A percentile compares a stretch with the other conserved stretches of the same genome.
phyloP scores from a whole-genome alignment of 2,888 invertebrate genomes.

The Tigriopus californicus region DNA sequence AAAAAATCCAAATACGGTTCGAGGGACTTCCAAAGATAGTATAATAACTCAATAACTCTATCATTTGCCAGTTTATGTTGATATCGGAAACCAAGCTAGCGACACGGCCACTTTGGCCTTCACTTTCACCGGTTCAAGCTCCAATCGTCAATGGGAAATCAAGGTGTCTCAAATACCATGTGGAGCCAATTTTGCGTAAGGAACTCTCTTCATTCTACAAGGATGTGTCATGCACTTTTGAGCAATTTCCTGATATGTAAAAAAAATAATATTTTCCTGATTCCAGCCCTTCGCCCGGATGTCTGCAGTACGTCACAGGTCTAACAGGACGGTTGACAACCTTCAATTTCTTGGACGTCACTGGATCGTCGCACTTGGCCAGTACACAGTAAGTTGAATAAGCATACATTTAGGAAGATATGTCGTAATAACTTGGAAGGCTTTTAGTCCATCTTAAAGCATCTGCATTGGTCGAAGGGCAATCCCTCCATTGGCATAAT shows the following conservation, averaged over 20 bases:
- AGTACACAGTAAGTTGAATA: too few relatives aligned
- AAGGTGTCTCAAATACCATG: conserved; percentile 5
- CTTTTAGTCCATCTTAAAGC: too few relatives aligned
- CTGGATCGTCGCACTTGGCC: conserved; percentile 1
- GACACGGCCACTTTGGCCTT: conserved; percentile 2
- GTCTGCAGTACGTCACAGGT: conserved; percentile 3
- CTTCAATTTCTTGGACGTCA: conserved; percentile 3
- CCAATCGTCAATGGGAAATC: not conserved
- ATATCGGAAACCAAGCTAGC: not conserved
- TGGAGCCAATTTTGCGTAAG: not conserved
- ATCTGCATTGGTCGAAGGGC: too few relatives aligned
- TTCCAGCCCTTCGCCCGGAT: not conserved
- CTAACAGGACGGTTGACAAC: not conserved
- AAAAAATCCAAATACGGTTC: too few relatives aligned
- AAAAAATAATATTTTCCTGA: too few relatives aligned
- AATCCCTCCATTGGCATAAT: too few relatives aligned
- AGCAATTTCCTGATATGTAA: too few relatives aligned
- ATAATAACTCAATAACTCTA: too few relatives aligned
- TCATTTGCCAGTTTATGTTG: not conserved
- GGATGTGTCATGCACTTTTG: not conserved
- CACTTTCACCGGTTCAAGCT: not conserved
- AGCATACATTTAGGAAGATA: too few relatives aligned
- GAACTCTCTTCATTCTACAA: not conserved
- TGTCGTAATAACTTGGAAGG: too few relatives aligned
- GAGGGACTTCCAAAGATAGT: too few relatives aligned